A percentile compares a stretch with the other conserved stretches of the same genome.
These are phyloP conservation scores for Umimayanthus chanpuru DNA, from an alignment of 92 coral and sea anemone genomes.

Conservation along the genomic window DNA sequence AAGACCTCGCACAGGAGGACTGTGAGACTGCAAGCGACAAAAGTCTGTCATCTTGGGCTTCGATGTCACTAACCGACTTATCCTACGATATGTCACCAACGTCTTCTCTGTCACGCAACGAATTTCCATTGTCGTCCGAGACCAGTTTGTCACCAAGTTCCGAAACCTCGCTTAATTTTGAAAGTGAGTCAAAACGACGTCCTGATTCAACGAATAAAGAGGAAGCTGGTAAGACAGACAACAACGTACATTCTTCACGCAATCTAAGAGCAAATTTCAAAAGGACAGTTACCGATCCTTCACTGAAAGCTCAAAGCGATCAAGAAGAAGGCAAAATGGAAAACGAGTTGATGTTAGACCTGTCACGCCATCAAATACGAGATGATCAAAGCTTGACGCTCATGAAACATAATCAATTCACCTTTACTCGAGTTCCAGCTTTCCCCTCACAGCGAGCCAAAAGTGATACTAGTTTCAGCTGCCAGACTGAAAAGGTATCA, in stretches of 20 bases:
- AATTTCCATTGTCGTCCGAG: constrained; percentile 15
- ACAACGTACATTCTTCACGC: background rate
- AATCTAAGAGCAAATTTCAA: constrained; percentile 3
- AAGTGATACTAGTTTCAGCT: constrained; percentile 38
- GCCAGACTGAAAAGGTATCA: constrained; percentile 9
- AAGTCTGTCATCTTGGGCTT: constrained; percentile 35
- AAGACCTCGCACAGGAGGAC: background rate
- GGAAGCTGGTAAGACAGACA: background rate
- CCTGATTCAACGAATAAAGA: constrained; percentile 9
- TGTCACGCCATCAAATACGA: constrained; percentile 25
- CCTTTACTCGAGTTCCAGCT: constrained; percentile 3
- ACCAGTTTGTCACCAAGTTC: constrained; percentile 35
- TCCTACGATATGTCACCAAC: constrained; percentile 33
- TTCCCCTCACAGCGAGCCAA: constrained; percentile 31
- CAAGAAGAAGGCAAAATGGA: constrained; percentile 30
- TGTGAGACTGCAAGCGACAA: constrained; percentile 32
- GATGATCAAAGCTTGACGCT: constrained; percentile 30
- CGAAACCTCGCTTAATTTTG: constrained; percentile 17
- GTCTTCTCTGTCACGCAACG: constrained; percentile 29
- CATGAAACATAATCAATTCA: background rate
- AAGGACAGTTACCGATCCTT: background rate
- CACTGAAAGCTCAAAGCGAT: constrained; percentile 38
- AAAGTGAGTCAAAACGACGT: constrained; percentile 14
- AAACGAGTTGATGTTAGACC: constrained; percentile 14
- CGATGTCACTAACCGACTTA: constrained; percentile 26